Evolutionary conservation across 2,113 vertebrate species (phyloP).

Genomic region (Diadophis punctatus): DNA sequence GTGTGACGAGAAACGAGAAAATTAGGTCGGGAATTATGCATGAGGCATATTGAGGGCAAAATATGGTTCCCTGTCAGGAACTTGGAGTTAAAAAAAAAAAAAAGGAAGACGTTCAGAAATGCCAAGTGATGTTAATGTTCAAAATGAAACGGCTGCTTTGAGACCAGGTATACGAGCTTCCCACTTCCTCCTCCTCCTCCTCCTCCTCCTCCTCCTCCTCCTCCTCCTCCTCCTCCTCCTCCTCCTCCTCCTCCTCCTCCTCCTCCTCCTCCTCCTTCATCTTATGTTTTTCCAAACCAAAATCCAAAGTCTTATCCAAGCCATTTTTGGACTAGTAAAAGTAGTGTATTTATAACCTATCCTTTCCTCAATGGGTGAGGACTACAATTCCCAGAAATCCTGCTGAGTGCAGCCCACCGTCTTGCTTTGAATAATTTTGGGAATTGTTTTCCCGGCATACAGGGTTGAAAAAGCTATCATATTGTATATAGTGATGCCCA

Average conservation of each 20-base stretch:
- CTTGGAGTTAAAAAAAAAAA: slow-evolving; percentile 33
- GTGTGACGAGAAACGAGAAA: background rate
- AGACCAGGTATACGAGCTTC: background rate
- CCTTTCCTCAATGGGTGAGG: background rate
- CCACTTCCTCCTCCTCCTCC: background rate
- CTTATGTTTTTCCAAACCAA: background rate
- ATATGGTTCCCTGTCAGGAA: background rate
- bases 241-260: too few species aligned
- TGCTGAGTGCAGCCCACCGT: background rate
- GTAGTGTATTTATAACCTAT: background rate
- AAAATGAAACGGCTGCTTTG: slow-evolving; percentile 45
- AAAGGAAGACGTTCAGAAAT: slow-evolving; percentile 34
- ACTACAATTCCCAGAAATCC: background rate
- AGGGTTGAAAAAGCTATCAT: background rate
- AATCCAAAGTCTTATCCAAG: background rate
- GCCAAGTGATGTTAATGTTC: slow-evolving; percentile 25
- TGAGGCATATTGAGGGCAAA: background rate
- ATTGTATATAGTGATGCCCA: background rate
- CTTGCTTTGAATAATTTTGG: background rate
- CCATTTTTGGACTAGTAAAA: background rate
- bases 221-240: too few species aligned
- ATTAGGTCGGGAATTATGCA: slow-evolving; percentile 32
- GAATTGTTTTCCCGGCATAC: background rate
- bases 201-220: too few species aligned
- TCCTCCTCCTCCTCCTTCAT: background rate